These are phyloP conservation scores for Zootermopsis nevadensis DNA, from an alignment of 2,888 invertebrate species.

Conservation along the genomic window DNA sequence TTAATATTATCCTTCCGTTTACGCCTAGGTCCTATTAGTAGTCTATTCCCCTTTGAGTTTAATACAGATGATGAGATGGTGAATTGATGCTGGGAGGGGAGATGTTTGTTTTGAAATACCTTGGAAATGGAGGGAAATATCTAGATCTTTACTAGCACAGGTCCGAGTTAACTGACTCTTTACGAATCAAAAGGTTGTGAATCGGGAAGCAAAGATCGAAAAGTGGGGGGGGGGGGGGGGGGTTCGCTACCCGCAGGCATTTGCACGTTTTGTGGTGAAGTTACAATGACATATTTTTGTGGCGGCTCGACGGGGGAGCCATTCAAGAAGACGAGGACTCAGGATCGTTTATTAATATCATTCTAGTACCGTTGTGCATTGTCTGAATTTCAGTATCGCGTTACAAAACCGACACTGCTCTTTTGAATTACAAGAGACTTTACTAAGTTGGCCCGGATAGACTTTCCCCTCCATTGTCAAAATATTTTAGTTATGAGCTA, in stretches of 20 bases:
- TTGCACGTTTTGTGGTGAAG: conserved; percentile 16
- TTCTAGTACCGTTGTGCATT: background rate
- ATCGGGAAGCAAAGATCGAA: no score
- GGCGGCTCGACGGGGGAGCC: background rate
- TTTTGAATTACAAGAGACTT: background rate
- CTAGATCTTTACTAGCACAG: no score
- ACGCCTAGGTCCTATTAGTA: no score
- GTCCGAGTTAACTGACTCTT: no score
- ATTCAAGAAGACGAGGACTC: background rate
- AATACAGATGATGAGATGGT: no score
- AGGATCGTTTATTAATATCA: background rate
- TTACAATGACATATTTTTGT: conserved; percentile 2
- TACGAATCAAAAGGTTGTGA: no score
- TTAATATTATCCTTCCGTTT: no score
- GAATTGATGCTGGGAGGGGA: no score
- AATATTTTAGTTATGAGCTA: background rate
- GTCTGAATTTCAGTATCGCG: background rate
- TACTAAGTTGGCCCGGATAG: background rate
- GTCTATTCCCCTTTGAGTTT: no score
- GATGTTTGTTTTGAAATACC: no score
- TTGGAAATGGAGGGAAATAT: no score
- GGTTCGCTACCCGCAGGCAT: background rate
- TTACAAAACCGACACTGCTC: conserved; percentile 1
- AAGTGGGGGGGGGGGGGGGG: no score
- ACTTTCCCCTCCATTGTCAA: background rate